A percentile compares a stretch with the other conserved stretches of the same genome.
phyloP scores from a whole-genome alignment of 2,888 invertebrate species.

The Hemistola chrysoprasaria region DNA sequence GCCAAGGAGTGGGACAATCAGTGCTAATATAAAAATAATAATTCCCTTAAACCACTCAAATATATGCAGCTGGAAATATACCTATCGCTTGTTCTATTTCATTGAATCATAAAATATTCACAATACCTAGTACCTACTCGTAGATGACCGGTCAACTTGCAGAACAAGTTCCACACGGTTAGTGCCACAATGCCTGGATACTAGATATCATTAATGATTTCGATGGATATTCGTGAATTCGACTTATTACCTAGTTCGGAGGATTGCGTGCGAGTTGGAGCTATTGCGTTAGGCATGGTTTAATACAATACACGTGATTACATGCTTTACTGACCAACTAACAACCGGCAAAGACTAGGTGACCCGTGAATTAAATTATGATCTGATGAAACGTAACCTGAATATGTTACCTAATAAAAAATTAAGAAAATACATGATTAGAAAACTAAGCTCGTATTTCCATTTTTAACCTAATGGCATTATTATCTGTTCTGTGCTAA shows the following conservation, averaged over 20 bases:
- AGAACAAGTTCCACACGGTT: not conserved
- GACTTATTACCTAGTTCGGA: constrained; percentile 17
- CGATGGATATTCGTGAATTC: constrained; percentile 33
- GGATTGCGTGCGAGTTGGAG: constrained; percentile 45
- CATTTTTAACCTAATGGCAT: no score
- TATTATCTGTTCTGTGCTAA: no score
- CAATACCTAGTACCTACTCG: no score
- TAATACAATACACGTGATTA: constrained; percentile 65
- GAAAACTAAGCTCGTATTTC: no score
- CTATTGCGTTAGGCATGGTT: constrained; percentile 55
- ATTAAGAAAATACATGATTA: no score
- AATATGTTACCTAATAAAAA: not conserved
- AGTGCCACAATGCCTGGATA: no score
- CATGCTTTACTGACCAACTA: constrained; percentile 65
- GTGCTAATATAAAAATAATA: no score
- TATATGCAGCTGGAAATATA: no score
- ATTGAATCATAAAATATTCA: no score
- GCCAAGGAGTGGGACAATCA: no score
- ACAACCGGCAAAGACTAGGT: constrained; percentile 51
- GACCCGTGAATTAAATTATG: constrained; percentile 16
- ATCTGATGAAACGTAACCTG: constrained; percentile 3
- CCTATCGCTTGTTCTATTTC: no score
- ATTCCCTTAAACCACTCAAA: no score
- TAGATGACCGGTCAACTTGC: constrained; percentile 7
- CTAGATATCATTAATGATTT: constrained; percentile 1